Percentiles rank a stretch among this genome's conserved stretches.
phyloP scores from a whole-genome alignment of 2,797 vertebrate genomes.

The Gymnothorax javanicus region DNA sequence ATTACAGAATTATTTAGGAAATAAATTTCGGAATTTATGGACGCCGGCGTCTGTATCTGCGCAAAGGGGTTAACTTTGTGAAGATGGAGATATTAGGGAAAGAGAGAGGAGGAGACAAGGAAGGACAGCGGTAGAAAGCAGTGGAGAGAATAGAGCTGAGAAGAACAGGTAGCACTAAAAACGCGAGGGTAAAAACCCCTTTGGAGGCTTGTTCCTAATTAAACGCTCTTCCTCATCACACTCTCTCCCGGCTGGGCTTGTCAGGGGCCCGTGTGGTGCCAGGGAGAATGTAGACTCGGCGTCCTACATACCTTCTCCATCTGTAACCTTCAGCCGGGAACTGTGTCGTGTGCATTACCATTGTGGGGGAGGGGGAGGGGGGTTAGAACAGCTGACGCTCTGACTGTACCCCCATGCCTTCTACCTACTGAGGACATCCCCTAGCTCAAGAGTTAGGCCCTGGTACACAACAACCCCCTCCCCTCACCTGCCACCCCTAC shows the following conservation, averaged over 20 bases:
- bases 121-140: slow-evolving; percentile 14
- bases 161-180: too few relatives aligned
- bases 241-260: slow-evolving; percentile 71
- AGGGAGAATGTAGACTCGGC: slow-evolving; percentile 70
- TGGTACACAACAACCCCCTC: slow-evolving; percentile 54
- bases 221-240: slow-evolving; percentile 75
- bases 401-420: slow-evolving; percentile 60
- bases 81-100: neutral
- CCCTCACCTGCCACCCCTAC: slow-evolving; percentile 42
- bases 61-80: neutral
- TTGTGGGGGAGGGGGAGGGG: slow-evolving; percentile 58
- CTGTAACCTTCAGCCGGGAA: slow-evolving; percentile 55
- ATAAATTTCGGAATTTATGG: too few relatives aligned
- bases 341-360: slow-evolving; percentile 54
- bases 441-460: slow-evolving; percentile 66
- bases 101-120: neutral
- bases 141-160: neutral
- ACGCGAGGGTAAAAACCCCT: slow-evolving; percentile 49
- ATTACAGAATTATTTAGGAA: too few relatives aligned
- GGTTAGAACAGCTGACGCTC: slow-evolving; percentile 70
- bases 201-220: slow-evolving; percentile 80
- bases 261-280: slow-evolving; percentile 70
- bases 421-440: slow-evolving; percentile 56
- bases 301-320: slow-evolving; percentile 73
- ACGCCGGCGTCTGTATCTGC: too few relatives aligned